Evolutionary conservation across 2,797 vertebrate species (phyloP).

Genomic region (Astyanax mexicanus): DNA sequence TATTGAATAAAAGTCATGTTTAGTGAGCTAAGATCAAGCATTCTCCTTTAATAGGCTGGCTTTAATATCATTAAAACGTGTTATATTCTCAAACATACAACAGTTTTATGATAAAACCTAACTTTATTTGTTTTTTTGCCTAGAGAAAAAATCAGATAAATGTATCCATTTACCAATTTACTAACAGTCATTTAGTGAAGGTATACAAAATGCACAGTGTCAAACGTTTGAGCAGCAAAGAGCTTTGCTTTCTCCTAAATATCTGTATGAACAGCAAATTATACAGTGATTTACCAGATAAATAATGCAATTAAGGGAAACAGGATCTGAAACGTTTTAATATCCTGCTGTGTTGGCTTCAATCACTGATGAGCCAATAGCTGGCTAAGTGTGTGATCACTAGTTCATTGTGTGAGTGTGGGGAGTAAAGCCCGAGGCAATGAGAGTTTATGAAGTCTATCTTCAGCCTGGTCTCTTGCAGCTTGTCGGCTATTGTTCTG

Average conservation of each 20-base stretch:
- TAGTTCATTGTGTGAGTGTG: constrained; percentile 62
- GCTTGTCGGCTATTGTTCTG: constrained; percentile 76
- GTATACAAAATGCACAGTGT: background rate
- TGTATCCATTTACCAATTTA: no score
- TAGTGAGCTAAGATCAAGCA: no score
- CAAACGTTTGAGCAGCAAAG: background rate
- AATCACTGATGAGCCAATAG: constrained; percentile 15
- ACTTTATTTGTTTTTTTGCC: no score
- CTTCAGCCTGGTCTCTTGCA: constrained; percentile 64
- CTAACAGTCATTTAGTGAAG: background rate
- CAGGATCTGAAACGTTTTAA: constrained; percentile 23
- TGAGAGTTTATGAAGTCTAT: constrained; percentile 75
- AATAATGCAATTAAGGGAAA: constrained; percentile 15
- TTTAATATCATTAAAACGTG: no score
- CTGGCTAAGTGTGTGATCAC: constrained; percentile 69
- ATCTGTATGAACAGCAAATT: constrained; percentile 8
- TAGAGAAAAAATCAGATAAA: no score
- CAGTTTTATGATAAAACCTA: no score
- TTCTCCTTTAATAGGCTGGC: no score
- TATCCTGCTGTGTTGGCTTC: constrained; percentile 14
- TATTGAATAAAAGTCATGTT: no score
- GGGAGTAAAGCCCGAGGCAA: constrained; percentile 63
- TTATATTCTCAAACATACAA: no score
- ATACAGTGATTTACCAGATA: constrained; percentile 2
- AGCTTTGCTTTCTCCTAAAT: background rate